phyloP scores from a whole-genome alignment of 1,140 invertebrate genomes.

The Ptiloglossa arizonensis region DNA sequence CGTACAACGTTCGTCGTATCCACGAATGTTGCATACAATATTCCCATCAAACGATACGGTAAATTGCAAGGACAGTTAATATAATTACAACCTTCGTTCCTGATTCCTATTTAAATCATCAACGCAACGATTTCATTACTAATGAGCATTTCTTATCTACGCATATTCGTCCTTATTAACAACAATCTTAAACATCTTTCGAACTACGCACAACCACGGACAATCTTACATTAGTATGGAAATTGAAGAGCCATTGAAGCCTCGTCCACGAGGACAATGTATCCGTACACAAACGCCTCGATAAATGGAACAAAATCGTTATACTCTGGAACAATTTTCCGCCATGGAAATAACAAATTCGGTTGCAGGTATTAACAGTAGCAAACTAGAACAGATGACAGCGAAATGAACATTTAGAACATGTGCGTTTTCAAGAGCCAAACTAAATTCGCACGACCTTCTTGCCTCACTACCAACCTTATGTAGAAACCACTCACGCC shows the following conservation, averaged over 20 bases:
- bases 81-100: not conserved
- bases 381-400: not conserved
- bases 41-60: too few relatives aligned
- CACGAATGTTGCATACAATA: too few relatives aligned
- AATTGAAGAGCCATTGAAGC: not conserved
- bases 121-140: not conserved
- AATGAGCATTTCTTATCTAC: not conserved
- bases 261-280: not conserved
- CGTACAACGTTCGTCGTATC: too few relatives aligned
- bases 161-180: not conserved
- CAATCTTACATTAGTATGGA: not conserved
- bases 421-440: conserved; percentile 80
- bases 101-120: not conserved
- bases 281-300: too few relatives aligned
- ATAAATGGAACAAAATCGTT: not conserved
- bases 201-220: not conserved
- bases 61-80: too few relatives aligned
- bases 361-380: not conserved
- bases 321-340: conserved; percentile 12
- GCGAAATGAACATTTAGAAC: conserved; percentile 62
- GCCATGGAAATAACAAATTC: not conserved
- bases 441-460: conserved; percentile 75
- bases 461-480: conserved; percentile 75
- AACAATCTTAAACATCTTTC: conserved; percentile 16
- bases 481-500: conserved; percentile 74